Conservation (phyloP, 2,888 invertebrate genomes). For the Charanyca ferruginea region DNA sequence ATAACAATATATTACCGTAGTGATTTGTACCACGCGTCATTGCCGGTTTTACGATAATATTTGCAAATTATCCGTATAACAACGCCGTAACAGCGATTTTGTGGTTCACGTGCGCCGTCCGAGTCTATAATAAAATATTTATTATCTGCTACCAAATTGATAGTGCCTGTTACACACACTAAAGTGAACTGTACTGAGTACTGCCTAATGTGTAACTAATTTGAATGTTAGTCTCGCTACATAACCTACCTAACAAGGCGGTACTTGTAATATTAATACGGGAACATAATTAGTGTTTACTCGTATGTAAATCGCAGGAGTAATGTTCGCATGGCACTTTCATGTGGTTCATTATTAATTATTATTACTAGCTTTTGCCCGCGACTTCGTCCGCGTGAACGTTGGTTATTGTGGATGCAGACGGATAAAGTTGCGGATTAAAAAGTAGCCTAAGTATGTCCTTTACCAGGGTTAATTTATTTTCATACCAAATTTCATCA, state of each 20-base stretch:
- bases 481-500: too few relatives aligned
- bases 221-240: conserved; percentile 39
- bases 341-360: too few relatives aligned
- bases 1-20: conserved; percentile 36
- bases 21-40: conserved; percentile 57
- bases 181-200: neutral
- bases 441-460: too few relatives aligned
- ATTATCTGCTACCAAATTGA: conserved; percentile 41
- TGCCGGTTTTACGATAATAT: conserved; percentile 53
- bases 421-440: too few relatives aligned
- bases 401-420: too few relatives aligned
- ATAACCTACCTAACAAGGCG: conserved; percentile 30
- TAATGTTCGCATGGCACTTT: conserved; percentile 31
- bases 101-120: conserved; percentile 46
- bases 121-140: conserved; percentile 52
- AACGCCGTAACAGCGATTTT: conserved; percentile 54
- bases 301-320: conserved; percentile 34
- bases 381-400: too few relatives aligned
- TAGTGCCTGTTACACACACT: conserved; percentile 32
- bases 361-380: too few relatives aligned
- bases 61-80: conserved; percentile 60
- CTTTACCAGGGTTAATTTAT: too few relatives aligned
- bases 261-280: conserved; percentile 40
- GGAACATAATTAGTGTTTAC: conserved; percentile 44
- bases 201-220: conserved; percentile 37